Conservation (phyloP, 1,140 invertebrate species). For the Ips nitidus region DNA sequence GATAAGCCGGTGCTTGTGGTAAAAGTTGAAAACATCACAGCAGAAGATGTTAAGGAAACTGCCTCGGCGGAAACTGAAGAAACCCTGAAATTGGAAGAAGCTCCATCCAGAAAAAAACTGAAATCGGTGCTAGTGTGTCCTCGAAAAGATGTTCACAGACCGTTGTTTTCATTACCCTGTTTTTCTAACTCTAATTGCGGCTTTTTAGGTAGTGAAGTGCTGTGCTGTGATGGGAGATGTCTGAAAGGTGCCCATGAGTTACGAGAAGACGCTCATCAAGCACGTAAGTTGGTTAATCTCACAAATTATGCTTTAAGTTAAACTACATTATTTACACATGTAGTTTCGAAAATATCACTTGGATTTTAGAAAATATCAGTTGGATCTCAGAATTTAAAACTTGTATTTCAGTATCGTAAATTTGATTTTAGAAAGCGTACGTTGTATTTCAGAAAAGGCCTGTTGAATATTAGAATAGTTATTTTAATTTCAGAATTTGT, state of each 20-base stretch:
- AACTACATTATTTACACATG: too few relatives aligned
- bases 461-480: too few relatives aligned
- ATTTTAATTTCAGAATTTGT: too few relatives aligned
- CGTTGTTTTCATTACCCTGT: conserved; percentile 42
- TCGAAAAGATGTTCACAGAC: conserved; percentile 25
- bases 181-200: conserved; percentile 39
- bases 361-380: too few relatives aligned
- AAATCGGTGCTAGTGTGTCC: conserved; percentile 34
- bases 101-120: too few relatives aligned
- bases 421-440: too few relatives aligned
- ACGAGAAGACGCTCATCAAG: conserved; percentile 55
- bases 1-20: neutral
- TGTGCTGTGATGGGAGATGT: conserved; percentile 54
- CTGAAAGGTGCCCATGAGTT: conserved; percentile 60
- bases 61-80: neutral
- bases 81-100: too few relatives aligned
- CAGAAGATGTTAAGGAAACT: neutral
- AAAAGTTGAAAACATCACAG: neutral
- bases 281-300: conserved; percentile 54
- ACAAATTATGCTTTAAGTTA: too few relatives aligned
- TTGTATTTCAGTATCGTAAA: too few relatives aligned
- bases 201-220: conserved; percentile 34
- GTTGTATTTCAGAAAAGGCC: too few relatives aligned
- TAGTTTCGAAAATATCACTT: too few relatives aligned
- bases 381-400: too few relatives aligned